Percentiles rank a stretch among this genome's conserved stretches.
These are phyloP conservation scores for Theocolax elegans DNA, from an alignment of 1,140 invertebrate species.

Conservation along the genomic window DNA sequence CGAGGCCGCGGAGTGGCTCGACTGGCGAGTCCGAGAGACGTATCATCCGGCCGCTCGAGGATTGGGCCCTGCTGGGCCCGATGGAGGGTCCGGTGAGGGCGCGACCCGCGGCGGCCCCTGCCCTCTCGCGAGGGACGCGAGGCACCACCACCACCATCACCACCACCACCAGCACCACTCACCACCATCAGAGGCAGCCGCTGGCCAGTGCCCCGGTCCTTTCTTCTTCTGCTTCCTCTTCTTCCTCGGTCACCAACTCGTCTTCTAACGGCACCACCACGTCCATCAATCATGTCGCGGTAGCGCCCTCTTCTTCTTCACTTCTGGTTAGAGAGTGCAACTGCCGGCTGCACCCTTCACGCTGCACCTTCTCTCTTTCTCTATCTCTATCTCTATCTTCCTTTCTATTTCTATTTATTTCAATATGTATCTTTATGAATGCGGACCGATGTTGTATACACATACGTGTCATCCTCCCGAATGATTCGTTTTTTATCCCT, in stretches of 20 bases:
- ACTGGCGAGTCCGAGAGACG: constrained; percentile 26
- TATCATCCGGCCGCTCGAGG: constrained; percentile 27
- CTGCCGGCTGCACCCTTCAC: not conserved
- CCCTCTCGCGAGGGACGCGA: not conserved
- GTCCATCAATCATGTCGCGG: constrained; percentile 61
- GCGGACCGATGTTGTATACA: no score
- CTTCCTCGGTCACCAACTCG: constrained; percentile 39
- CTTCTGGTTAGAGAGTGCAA: constrained; percentile 43
- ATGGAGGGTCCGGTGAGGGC: not conserved
- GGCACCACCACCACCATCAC: not conserved
- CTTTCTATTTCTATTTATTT: not conserved
- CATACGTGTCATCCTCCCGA: no score
- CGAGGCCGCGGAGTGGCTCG: constrained; percentile 38
- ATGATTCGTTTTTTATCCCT: no score
- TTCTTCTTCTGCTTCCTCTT: constrained; percentile 46
- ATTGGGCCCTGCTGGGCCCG: not conserved
- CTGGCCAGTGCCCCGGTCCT: constrained; percentile 33
- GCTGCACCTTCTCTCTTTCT: constrained; percentile 16
- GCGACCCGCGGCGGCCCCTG: not conserved
- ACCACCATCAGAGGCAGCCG: not conserved
- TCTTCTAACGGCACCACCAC: constrained; percentile 50
- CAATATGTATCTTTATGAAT: no score
- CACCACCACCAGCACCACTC: not conserved
- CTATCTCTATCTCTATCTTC: not conserved
- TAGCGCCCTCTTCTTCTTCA: constrained; percentile 56